phyloP scores from a whole-genome alignment of 2,113 vertebrate species.

The Callorhinus ursinus region DNA sequence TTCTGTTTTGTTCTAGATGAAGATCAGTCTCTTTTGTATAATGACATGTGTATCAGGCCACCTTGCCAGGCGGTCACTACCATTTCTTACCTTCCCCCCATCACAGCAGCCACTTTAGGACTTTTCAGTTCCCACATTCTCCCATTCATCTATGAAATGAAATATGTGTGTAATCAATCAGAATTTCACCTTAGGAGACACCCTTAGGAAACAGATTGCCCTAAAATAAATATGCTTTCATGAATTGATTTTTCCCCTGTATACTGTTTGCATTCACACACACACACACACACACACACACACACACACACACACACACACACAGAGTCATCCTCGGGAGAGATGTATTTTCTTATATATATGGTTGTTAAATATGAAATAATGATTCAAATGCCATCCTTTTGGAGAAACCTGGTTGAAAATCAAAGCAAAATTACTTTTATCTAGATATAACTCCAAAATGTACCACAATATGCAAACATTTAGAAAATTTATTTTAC shows the following conservation, averaged over 20 bases:
- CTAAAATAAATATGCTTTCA: neutral
- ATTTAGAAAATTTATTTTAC: neutral
- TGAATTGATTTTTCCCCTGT: neutral
- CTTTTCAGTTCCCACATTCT: neutral
- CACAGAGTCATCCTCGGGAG: neutral
- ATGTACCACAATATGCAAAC: neutral
- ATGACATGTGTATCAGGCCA: accelerated
- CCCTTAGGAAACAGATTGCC: neutral
- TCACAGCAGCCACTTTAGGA: neutral
- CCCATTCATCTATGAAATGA: neutral
- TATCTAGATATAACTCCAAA: neutral
- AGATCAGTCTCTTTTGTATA: neutral
- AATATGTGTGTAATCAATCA: neutral
- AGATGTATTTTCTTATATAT: neutral
- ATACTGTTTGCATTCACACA: neutral
- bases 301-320: neutral
- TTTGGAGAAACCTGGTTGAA: neutral
- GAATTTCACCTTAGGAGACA: neutral
- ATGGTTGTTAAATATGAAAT: neutral
- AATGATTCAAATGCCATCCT: neutral
- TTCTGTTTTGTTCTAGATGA: neutral
- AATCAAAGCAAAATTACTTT: neutral
- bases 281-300: neutral
- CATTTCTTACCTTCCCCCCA: neutral
- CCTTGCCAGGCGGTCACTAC: accelerated